A percentile compares a stretch with the other conserved stretches of the same genome.
phyloP scores from a whole-genome alignment of 1,140 invertebrate species.

The Lepidostoma basale region DNA sequence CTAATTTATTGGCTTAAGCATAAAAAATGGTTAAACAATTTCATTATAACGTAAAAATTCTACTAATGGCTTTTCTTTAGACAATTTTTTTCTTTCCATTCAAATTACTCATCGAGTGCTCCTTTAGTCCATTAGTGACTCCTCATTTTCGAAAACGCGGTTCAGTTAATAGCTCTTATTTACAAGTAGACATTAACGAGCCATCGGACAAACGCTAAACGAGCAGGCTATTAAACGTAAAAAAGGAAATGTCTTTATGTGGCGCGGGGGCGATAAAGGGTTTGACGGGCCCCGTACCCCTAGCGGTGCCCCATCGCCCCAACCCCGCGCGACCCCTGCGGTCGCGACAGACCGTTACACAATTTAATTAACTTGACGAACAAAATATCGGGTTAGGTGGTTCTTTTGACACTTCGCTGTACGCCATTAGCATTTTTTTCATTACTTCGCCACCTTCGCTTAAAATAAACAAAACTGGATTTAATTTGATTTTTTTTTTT shows the following conservation, averaged over 20 bases:
- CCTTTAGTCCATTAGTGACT: too few species aligned
- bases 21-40: too few species aligned
- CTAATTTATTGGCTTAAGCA: too few species aligned
- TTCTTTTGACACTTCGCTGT: slow-evolving; percentile 10
- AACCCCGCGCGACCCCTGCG: too few species aligned
- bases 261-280: neutral
- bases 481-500: neutral
- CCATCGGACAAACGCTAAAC: slow-evolving; percentile 1
- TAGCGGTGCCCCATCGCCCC: too few species aligned
- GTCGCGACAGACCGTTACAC: slow-evolving; percentile 6
- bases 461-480: neutral
- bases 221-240: slow-evolving; percentile 10
- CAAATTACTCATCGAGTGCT: too few species aligned
- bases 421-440: slow-evolving; percentile 16
- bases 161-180: too few species aligned
- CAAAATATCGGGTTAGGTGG: neutral
- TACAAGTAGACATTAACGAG: neutral
- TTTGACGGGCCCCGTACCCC: neutral
- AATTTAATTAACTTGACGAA: slow-evolving; percentile 20
- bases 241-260: slow-evolving; percentile 15
- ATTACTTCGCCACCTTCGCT: slow-evolving; percentile 1
- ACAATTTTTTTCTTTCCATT: too few species aligned
- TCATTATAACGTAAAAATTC: too few species aligned
- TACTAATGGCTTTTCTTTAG: too few species aligned
- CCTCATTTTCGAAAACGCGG: too few species aligned